Percentiles rank a stretch among this genome's conserved stretches.
Conservation (phyloP, 2,888 invertebrate genomes). For the Macaria notata region DNA sequence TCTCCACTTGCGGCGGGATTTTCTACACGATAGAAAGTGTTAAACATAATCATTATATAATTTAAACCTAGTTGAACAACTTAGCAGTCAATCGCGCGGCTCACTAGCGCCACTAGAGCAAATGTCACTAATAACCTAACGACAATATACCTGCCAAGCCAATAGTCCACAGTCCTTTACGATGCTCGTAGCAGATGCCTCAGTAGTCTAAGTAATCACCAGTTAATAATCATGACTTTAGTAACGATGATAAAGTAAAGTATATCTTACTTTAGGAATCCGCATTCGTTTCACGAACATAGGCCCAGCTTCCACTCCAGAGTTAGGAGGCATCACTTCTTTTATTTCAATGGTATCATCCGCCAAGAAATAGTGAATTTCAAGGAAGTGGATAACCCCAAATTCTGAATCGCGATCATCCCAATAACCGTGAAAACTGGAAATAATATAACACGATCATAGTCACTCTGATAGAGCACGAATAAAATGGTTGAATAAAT, state of each 20-base stretch:
- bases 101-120: too few species aligned
- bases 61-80: too few species aligned
- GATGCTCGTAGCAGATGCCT: too few species aligned
- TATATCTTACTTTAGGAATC: constrained; percentile 89
- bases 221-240: neutral
- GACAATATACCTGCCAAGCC: too few species aligned
- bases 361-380: constrained; percentile 92
- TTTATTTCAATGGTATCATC: constrained; percentile 95
- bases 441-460: neutral
- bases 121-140: too few species aligned
- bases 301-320: constrained; percentile 86
- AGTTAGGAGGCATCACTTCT: constrained; percentile 86
- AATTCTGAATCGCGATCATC: constrained; percentile 90
- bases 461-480: neutral
- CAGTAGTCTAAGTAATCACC: too few species aligned
- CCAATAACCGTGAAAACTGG: constrained; percentile 93
- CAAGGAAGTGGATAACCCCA: constrained; percentile 89
- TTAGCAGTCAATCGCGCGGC: too few species aligned
- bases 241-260: neutral
- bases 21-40: constrained; percentile 55
- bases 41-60: too few species aligned
- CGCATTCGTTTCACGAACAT: constrained; percentile 89
- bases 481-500: too few species aligned
- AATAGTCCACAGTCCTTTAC: too few species aligned
- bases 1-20: constrained; percentile 63